Evolutionary conservation across 2,113 vertebrate genomes (phyloP).

Genomic region (Actenoides lindsayi): DNA sequence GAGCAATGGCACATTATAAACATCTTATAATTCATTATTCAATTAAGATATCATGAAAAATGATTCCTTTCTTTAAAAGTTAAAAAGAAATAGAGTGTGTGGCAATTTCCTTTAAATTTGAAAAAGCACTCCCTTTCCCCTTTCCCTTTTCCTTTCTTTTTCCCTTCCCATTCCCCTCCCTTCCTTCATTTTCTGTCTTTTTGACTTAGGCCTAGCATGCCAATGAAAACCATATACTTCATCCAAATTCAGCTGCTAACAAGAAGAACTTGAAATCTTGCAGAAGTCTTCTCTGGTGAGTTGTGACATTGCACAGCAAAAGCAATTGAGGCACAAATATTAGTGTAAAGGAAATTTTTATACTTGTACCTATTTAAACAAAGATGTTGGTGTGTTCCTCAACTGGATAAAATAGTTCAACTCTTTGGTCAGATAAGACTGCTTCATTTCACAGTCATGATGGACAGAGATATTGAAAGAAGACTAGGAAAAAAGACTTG

Average conservation of each 20-base stretch:
- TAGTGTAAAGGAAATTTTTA: background rate
- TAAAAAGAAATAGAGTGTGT: background rate
- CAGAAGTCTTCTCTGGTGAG: background rate
- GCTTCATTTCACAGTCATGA: background rate
- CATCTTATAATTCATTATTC: background rate
- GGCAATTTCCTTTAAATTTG: background rate
- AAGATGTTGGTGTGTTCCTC: background rate
- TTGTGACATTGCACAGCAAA: background rate
- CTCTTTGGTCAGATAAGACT: background rate
- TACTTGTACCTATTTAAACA: background rate
- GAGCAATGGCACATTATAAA: background rate
- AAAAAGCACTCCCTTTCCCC: background rate
- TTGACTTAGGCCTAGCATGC: background rate
- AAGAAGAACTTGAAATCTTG: background rate
- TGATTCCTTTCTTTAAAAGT: background rate
- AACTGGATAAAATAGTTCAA: background rate
- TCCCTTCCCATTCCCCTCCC: background rate
- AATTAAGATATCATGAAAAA: background rate
- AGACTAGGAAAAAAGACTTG: background rate
- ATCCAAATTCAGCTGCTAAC: background rate
- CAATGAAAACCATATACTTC: background rate
- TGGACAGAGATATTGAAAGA: background rate
- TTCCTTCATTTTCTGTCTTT: background rate
- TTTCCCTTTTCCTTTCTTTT: too few relatives aligned
- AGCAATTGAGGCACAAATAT: background rate